Evolutionary conservation across 2,888 invertebrate genomes (phyloP).

Genomic region (Timandra comae): DNA sequence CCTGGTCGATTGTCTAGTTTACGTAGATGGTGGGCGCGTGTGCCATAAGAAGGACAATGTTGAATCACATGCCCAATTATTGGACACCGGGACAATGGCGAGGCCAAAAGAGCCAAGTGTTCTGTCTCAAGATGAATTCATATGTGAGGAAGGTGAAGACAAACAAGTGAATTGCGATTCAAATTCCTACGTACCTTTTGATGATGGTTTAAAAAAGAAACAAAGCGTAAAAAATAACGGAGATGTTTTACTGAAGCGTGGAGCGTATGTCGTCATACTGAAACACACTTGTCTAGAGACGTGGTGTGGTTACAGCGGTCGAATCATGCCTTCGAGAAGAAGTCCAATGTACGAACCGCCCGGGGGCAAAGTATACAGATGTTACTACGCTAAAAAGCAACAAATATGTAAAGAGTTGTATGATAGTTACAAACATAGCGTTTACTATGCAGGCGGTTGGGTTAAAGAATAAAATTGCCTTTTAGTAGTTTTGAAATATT

Average conservation of each 20-base stretch:
- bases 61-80: conserved; percentile 43
- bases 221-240: conserved; percentile 29
- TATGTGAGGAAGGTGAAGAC: conserved; percentile 48
- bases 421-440: no score
- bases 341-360: conserved; percentile 37
- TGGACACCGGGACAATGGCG: conserved; percentile 48
- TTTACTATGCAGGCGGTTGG: conserved; percentile 34
- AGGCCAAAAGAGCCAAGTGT: conserved; percentile 46
- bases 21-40: conserved; percentile 47
- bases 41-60: conserved; percentile 50
- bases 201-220: conserved; percentile 39
- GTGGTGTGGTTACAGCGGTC: conserved; percentile 58
- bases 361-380: conserved; percentile 52
- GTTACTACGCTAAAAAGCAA: conserved; percentile 55
- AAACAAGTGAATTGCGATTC: conserved; percentile 48
- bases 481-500: no score
- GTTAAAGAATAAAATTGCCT: conserved; percentile 8
- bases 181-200: conserved; percentile 45
- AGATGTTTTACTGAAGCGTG: conserved; percentile 48
- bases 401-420: conserved; percentile 52
- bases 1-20: conserved; percentile 58
- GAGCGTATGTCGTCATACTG: conserved; percentile 34
- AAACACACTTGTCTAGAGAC: conserved; percentile 36
- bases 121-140: conserved; percentile 58
- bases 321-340: conserved; percentile 29